Conservation (phyloP, 64 coral and sea anemone species). For the Cladopsammia gracilis region DNA sequence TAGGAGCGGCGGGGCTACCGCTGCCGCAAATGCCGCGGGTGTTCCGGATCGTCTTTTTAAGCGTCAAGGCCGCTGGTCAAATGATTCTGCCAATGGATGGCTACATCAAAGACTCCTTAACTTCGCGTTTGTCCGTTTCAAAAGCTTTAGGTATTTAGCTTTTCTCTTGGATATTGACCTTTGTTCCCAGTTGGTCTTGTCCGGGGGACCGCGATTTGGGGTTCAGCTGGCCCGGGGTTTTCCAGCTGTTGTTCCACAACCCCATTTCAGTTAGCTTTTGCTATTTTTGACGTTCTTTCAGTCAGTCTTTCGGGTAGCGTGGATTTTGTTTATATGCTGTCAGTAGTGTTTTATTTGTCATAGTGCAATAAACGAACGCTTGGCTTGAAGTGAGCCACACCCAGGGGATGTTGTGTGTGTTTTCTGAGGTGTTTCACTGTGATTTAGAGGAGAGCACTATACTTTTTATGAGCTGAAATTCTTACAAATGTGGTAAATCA, state of each 20-base stretch:
- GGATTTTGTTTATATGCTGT: not conserved
- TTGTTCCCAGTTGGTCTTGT: not conserved
- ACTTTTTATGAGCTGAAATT: no score
- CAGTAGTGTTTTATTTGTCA: not conserved
- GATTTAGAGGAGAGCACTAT: not conserved
- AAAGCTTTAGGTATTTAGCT: constrained; percentile 26
- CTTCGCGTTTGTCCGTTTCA: constrained; percentile 24
- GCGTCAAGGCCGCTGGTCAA: not conserved
- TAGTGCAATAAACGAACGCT: not conserved
- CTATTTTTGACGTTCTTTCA: not conserved
- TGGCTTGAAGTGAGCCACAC: not conserved
- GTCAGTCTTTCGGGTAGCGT: not conserved
- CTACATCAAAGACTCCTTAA: constrained; percentile 2
- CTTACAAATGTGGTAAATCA: no score
- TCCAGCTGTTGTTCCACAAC: constrained; percentile 7
- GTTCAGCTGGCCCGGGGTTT: not conserved
- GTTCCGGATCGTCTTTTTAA: no score
- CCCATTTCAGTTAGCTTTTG: not conserved
- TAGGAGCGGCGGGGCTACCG: constrained; percentile 10
- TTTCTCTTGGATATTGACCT: not conserved
- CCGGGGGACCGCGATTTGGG: not conserved
- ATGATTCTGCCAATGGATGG: not conserved
- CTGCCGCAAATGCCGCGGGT: not conserved
- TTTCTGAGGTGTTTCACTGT: not conserved
- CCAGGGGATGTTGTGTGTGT: not conserved